These are phyloP conservation scores for Drosophila ambigua DNA, from an alignment of 1,140 invertebrate genomes.

Conservation along the genomic window DNA sequence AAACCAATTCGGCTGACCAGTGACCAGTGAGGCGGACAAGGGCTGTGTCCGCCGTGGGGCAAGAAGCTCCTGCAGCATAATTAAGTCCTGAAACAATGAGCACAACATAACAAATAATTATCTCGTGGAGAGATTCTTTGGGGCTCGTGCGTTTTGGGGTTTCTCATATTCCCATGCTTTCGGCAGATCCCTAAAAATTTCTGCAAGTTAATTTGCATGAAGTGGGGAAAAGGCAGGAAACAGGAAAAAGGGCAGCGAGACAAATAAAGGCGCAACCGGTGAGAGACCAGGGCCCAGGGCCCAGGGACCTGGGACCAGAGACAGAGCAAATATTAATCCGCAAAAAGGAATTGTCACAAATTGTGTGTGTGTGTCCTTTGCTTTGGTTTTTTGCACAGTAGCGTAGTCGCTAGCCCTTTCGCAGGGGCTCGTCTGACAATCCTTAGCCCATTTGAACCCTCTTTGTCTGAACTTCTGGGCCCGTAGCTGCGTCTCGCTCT, in stretches of 20 bases:
- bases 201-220: conserved; percentile 79
- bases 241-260: conserved; percentile 57
- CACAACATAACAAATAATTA: conserved; percentile 60
- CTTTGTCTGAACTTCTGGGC: conserved; percentile 8
- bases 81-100: conserved; percentile 67
- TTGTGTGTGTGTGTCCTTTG: conserved; percentile 47
- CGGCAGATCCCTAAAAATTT: conserved; percentile 57
- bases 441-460: conserved; percentile 1
- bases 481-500: conserved; percentile 12
- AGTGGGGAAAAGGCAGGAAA: conserved; percentile 50
- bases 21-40: conserved; percentile 27
- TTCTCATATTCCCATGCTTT: not conserved
- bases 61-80: conserved; percentile 29
- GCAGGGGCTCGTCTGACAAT: conserved; percentile 3
- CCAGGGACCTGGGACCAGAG: conserved; percentile 3
- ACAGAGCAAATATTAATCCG: conserved; percentile 80
- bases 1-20: conserved; percentile 30
- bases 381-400: conserved; percentile 32
- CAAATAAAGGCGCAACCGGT: conserved; percentile 79
- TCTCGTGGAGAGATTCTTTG: conserved; percentile 20
- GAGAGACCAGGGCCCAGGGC: conserved; percentile 27
- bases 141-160: not conserved
- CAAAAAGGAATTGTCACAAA: conserved; percentile 83
- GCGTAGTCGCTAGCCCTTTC: conserved; percentile 25
- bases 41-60: conserved; percentile 3